phyloP scores from a whole-genome alignment of 2,113 vertebrate genomes.

The Salminus brasiliensis region DNA sequence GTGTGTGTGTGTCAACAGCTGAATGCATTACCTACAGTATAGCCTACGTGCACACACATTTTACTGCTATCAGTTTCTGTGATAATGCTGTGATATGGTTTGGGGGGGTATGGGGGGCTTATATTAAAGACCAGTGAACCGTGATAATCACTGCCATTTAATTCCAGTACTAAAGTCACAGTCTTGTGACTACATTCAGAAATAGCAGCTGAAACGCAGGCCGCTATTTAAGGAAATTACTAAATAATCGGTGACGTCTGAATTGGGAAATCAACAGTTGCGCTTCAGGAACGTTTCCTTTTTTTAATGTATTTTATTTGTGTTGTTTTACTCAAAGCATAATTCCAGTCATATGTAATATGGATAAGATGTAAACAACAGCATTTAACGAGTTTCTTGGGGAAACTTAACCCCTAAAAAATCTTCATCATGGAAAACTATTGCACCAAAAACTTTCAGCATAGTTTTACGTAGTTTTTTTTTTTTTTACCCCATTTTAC shows the following conservation, averaged over 20 bases:
- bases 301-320: background rate
- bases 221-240: constrained; percentile 25
- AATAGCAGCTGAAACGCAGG: background rate
- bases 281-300: background rate
- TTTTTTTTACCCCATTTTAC: too few relatives aligned
- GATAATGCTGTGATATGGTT: background rate
- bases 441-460: too few relatives aligned
- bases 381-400: too few relatives aligned
- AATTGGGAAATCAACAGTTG: background rate
- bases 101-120: background rate
- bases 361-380: too few relatives aligned
- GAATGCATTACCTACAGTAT: too few relatives aligned
- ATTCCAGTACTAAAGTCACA: constrained; percentile 11
- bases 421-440: too few relatives aligned
- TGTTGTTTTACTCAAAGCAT: too few relatives aligned
- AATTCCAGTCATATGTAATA: too few relatives aligned
- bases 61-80: background rate
- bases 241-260: background rate
- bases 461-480: too few relatives aligned
- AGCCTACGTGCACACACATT: background rate
- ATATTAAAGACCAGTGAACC: background rate
- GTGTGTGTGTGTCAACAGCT: too few relatives aligned
- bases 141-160: background rate
- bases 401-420: too few relatives aligned
- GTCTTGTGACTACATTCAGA: constrained; percentile 18